Percentiles rank a stretch among this genome's conserved stretches.
Conservation (phyloP, 2,797 vertebrate species). For the Melanotaenia maccullochi region DNA sequence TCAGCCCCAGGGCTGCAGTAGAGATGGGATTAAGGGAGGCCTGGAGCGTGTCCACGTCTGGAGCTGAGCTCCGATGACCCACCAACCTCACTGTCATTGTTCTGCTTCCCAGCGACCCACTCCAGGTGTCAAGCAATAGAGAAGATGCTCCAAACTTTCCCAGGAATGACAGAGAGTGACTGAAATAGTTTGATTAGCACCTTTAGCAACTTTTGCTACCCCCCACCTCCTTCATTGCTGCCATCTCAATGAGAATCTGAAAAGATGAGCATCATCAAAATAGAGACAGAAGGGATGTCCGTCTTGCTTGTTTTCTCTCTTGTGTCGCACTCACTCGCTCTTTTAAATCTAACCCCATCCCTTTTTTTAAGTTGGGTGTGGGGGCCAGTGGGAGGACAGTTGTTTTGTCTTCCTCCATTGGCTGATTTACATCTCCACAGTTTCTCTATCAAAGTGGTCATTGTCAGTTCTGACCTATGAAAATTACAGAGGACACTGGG, state of each 20-base stretch:
- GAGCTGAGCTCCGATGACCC: constrained; percentile 69
- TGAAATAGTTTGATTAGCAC: constrained; percentile 69
- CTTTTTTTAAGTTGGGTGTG: constrained; percentile 54
- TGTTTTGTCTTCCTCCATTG: constrained; percentile 82
- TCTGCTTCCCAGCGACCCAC: constrained; percentile 65
- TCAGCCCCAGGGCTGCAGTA: constrained; percentile 70
- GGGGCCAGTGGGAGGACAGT: constrained; percentile 77
- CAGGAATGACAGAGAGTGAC: constrained; percentile 66
- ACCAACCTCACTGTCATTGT: constrained; percentile 74
- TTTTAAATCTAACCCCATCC: constrained; percentile 74
- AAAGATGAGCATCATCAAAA: constrained; percentile 63
- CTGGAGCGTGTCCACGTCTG: constrained; percentile 78
- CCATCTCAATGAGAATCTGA: constrained; percentile 48
- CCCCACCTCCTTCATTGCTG: constrained; percentile 10
- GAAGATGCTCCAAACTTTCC: constrained; percentile 80
- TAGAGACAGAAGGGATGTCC: constrained; percentile 65
- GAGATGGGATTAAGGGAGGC: constrained; percentile 78
- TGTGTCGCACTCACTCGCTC: constrained; percentile 49
- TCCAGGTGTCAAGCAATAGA: constrained; percentile 77
- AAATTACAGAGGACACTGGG: constrained; percentile 83
- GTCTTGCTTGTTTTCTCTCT: constrained; percentile 61
- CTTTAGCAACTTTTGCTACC: constrained; percentile 30
- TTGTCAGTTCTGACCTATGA: constrained; percentile 85
- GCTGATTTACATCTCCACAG: constrained; percentile 88
- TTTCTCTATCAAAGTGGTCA: constrained; percentile 84